Evolutionary conservation across 2,113 vertebrate species (phyloP).

Genomic region (Sapajus apella): DNA sequence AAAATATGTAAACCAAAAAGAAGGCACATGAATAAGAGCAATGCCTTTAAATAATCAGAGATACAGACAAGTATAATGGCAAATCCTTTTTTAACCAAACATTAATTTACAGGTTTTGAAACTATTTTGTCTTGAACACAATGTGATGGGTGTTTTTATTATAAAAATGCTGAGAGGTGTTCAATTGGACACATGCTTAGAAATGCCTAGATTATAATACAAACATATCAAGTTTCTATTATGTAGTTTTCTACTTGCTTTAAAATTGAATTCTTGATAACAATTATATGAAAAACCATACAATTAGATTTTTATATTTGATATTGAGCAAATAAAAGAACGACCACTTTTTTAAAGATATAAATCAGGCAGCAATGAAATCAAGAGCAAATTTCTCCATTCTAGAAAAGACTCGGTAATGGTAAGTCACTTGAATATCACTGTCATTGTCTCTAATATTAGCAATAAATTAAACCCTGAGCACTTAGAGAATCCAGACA

Average conservation of each 20-base stretch:
- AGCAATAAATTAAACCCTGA: constrained; percentile 4
- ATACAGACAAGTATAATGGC: not conserved
- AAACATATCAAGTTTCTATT: constrained; percentile 47
- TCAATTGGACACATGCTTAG: constrained; percentile 35
- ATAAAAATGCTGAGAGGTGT: constrained; percentile 59
- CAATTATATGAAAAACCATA: constrained; percentile 37
- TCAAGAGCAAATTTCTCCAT: not conserved
- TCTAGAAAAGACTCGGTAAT: not conserved
- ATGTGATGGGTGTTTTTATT: constrained; percentile 31
- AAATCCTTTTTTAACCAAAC: constrained; percentile 30
- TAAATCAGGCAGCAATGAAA: not conserved
- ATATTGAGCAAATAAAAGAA: constrained; percentile 24
- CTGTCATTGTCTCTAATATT: not conserved
- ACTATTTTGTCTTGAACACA: constrained; percentile 41
- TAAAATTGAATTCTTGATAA: constrained; percentile 59
- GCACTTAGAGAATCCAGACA: not conserved
- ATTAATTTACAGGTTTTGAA: constrained; percentile 55
- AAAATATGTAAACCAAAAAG: not conserved
- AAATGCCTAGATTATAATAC: constrained; percentile 40
- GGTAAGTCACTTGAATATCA: constrained; percentile 7
- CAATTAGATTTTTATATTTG: constrained; percentile 57
- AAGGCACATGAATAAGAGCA: not conserved
- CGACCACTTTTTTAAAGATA: not conserved
- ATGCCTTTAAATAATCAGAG: constrained; percentile 28
- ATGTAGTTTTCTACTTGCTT: constrained; percentile 28